A percentile compares a stretch with the other conserved stretches of the same genome.
Conservation (phyloP, 1,140 invertebrate species). For the Drosophila sturtevanti region DNA sequence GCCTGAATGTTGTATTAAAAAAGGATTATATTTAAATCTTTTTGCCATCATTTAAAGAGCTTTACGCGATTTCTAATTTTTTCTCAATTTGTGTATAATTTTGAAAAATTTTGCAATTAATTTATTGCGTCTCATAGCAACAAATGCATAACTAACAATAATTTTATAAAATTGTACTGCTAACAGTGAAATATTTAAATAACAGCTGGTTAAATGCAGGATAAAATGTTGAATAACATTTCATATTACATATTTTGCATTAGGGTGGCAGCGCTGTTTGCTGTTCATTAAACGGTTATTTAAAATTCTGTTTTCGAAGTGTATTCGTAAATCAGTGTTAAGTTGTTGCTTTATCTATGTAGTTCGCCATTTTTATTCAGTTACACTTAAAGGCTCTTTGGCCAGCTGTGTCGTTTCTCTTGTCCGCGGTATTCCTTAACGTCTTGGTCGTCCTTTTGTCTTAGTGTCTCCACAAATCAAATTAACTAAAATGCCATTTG, state of each 20-base stretch:
- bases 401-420: conserved; percentile 9
- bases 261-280: no score
- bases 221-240: background rate
- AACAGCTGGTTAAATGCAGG: no score
- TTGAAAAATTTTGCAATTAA: background rate
- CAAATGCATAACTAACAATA: no score
- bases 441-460: background rate
- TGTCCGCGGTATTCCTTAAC: background rate
- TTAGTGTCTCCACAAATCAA: conserved; percentile 66
- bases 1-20: no score
- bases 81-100: no score
- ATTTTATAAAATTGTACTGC: no score
- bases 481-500: conserved; percentile 80
- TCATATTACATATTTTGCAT: background rate
- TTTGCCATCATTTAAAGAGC: no score
- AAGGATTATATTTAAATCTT: no score
- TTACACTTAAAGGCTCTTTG: conserved; percentile 1
- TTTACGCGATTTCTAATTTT: no score
- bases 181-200: no score
- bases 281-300: no score
- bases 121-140: background rate
- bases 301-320: background rate
- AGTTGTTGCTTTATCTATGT: background rate
- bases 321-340: background rate
- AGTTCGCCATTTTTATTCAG: background rate